Base-by-base conservation (phyloP, 2,113 vertebrate genomes). In the Elgaria multicarinata region DNA sequence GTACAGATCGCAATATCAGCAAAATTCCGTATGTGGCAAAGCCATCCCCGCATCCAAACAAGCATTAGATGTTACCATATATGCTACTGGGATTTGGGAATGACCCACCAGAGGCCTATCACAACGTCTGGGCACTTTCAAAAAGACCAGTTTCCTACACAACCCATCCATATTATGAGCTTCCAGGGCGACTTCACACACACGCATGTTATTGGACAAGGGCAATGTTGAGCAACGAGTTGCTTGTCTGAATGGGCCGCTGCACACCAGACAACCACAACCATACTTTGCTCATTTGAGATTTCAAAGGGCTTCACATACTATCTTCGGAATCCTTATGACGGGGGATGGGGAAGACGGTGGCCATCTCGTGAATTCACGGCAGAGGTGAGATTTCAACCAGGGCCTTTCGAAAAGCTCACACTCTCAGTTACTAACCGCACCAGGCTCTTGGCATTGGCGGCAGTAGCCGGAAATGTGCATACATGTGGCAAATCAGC, bases 161-260 rank as follows among this genome's bases (percentile, higher is more conserved):
- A 22, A 74, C 8, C 36, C 22, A 1, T 4, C 28, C 16, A 1
- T 0, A 0, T n/a, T 3, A 39, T 0, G 53, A 69, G 20, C 76
- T 55, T 14, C 46, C 24, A 66, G 24, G 13, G 4, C 0, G 2
- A 31, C 10, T 46, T 39, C 13, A 33, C 62, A 53, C 33, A 10
- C 42, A n/a, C 8, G 14, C 6, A 2, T 31, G 7, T 58, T 9
- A 1, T 3, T 62, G 39, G 22, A 71, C 1, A 10, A 24, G 2
- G 6, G 9, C 33, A 72, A 24, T 16, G 4, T 58, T 28, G 55
- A 39, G 16, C 75, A 53, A 36, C 2, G 0, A 39, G 3, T 14
- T 10, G 6, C 6, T 78, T 26, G 7, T 8, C 18, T 58, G 5
- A 81, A 82, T 20, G 10, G 16, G 67, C 39, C 66, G 28, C 14